A percentile compares a stretch with the other conserved stretches of the same genome.
Evolutionary conservation across 2,797 vertebrate species (phyloP).

Genomic region (Thamnophis elegans): DNA sequence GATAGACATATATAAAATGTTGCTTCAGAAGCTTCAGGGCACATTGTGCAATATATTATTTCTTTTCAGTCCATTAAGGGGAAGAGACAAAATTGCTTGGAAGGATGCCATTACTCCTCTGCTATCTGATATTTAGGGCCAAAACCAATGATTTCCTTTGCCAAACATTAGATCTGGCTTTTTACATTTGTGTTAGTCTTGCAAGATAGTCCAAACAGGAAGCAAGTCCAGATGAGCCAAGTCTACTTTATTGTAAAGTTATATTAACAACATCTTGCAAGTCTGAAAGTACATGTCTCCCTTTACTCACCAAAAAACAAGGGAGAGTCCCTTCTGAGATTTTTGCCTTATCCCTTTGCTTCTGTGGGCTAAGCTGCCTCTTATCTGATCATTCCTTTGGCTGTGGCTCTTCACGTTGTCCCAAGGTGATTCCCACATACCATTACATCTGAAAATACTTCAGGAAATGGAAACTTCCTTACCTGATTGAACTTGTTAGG

Average conservation of each 20-base stretch:
- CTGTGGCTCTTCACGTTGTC: neutral
- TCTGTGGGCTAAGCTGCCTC: neutral
- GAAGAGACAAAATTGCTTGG: neutral
- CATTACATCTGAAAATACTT: neutral
- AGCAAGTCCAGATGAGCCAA: neutral
- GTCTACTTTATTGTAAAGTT: neutral
- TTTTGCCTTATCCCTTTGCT: neutral
- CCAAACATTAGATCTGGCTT: neutral
- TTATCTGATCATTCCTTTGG: neutral
- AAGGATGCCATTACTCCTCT: neutral
- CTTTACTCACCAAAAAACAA: neutral
- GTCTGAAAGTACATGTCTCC: neutral
- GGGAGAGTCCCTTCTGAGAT: neutral
- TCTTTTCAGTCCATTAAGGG: neutral
- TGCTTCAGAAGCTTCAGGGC: neutral
- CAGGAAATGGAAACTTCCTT: neutral
- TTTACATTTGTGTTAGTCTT: neutral
- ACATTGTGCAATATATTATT: neutral
- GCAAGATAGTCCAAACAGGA: neutral
- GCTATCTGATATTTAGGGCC: neutral
- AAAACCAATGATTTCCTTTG: neutral
- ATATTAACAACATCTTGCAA: neutral
- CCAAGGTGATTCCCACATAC: neutral
- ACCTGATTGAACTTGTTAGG: neutral
- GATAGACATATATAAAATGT: neutral